A percentile compares a stretch with the other conserved stretches of the same genome.
phyloP scores from a whole-genome alignment of 2,113 vertebrate species.

The Tachysurus vachellii region DNA sequence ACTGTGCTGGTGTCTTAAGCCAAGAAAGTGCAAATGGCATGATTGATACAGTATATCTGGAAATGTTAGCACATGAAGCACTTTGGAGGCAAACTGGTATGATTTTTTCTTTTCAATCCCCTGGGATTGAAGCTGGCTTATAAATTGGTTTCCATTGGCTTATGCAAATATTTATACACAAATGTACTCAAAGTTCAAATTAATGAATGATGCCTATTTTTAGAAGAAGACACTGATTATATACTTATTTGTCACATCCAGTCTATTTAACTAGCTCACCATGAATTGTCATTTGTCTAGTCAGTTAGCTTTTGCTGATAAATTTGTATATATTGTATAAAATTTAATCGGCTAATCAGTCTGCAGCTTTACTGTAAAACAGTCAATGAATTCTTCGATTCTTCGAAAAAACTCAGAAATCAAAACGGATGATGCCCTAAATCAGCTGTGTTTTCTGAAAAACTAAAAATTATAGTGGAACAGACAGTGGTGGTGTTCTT shows the following conservation, averaged over 20 bases:
- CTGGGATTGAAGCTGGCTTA: neutral
- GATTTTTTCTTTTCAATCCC: neutral
- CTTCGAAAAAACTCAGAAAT: neutral
- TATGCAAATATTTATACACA: neutral
- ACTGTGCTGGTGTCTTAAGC: neutral
- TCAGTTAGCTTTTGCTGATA: neutral
- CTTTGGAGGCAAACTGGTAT: neutral
- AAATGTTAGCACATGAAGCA: neutral
- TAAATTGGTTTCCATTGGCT: neutral
- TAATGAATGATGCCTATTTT: neutral
- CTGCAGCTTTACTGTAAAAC: neutral
- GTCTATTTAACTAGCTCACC: neutral
- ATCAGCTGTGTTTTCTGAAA: neutral
- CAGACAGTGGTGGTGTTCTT: neutral
- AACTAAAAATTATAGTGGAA: neutral
- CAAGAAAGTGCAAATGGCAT: too few relatives aligned
- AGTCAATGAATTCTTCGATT: neutral
- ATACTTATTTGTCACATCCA: neutral
- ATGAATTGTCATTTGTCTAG: too few relatives aligned
- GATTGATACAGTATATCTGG: neutral
- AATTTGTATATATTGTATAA: neutral
- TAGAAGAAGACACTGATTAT: neutral
- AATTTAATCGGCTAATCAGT: neutral
- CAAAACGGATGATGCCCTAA: neutral
- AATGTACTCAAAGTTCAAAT: neutral